phyloP scores from a whole-genome alignment of 2,113 vertebrate genomes.

The Cygnus atratus region DNA sequence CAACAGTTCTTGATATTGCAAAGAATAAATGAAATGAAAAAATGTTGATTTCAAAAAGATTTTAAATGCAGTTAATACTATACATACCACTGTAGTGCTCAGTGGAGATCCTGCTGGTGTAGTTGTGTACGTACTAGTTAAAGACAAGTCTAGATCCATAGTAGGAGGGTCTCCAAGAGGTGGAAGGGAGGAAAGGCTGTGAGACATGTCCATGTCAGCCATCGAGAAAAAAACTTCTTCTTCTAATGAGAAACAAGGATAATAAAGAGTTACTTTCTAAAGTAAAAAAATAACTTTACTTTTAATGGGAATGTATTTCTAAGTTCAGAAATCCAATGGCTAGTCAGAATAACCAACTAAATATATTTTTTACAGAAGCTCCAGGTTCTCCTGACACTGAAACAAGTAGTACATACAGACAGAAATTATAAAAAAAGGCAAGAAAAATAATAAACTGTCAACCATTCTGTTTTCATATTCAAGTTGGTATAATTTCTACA shows the following conservation, averaged over 20 bases:
- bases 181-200: conserved; percentile 94
- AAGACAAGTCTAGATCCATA: conserved; percentile 93
- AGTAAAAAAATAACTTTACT: not conserved
- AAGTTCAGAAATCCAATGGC: not conserved
- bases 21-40: not conserved
- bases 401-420: not conserved
- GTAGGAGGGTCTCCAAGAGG: conserved; percentile 95
- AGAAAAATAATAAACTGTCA: not conserved
- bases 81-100: conserved; percentile 87
- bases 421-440: not conserved
- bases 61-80: conserved; percentile 36
- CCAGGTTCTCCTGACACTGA: not conserved
- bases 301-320: not conserved
- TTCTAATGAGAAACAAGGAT: conserved; percentile 67
- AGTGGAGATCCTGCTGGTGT: conserved; percentile 90
- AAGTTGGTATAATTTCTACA: not conserved
- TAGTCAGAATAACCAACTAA: not conserved
- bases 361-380: not conserved
- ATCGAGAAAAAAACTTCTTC: conserved; percentile 99
- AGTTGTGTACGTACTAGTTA: conserved; percentile 91
- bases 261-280: not conserved
- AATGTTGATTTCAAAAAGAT: not conserved
- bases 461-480: not conserved
- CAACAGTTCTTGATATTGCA: not conserved
- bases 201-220: conserved; percentile 99